Conservation (phyloP, 1,140 invertebrate genomes). For the Drosophila nigromelanica region DNA sequence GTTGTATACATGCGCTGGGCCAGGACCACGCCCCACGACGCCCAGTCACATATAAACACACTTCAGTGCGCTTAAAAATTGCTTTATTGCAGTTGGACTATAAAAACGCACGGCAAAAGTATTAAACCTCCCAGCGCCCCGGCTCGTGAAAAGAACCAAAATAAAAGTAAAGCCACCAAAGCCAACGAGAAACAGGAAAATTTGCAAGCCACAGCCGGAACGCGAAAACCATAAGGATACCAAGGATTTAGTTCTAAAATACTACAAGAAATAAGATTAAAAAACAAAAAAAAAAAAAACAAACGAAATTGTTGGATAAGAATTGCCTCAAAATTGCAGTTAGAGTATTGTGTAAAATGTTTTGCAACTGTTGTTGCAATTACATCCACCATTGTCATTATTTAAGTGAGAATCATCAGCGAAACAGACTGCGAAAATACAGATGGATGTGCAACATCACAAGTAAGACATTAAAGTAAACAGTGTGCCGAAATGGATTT, state of each 20-base stretch:
- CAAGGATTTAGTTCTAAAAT: slow-evolving; percentile 69
- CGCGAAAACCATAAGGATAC: slow-evolving; percentile 64
- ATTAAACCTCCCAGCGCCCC: slow-evolving; percentile 22
- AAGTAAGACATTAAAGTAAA: slow-evolving; percentile 45
- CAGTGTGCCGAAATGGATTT: slow-evolving; percentile 26
- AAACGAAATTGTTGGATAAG: slow-evolving; percentile 35
- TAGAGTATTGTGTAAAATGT: slow-evolving; percentile 60
- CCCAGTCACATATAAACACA: slow-evolving; percentile 81
- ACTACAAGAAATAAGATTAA: slow-evolving; percentile 47
- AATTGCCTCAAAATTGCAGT: slow-evolving; percentile 55
- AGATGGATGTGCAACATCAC: slow-evolving; percentile 4
- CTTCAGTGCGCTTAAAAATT: slow-evolving; percentile 82
- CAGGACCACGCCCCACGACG: slow-evolving; percentile 16
- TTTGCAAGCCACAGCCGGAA: slow-evolving; percentile 70
- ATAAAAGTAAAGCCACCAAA: slow-evolving; percentile 51
- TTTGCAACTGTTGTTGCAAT: slow-evolving; percentile 63
- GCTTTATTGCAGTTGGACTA: slow-evolving; percentile 81
- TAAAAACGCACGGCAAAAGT: slow-evolving; percentile 77
- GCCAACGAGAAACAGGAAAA: slow-evolving; percentile 71
- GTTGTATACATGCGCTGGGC: slow-evolving; percentile 43
- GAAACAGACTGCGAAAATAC: slow-evolving; percentile 10
- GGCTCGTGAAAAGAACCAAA: neutral
- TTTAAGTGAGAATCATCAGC: slow-evolving; percentile 41
- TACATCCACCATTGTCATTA: slow-evolving; percentile 64
- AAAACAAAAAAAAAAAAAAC: slow-evolving; percentile 30